Base-by-base conservation (phyloP, 2,888 invertebrate species). In the Stenolophus ochropezus region DNA sequence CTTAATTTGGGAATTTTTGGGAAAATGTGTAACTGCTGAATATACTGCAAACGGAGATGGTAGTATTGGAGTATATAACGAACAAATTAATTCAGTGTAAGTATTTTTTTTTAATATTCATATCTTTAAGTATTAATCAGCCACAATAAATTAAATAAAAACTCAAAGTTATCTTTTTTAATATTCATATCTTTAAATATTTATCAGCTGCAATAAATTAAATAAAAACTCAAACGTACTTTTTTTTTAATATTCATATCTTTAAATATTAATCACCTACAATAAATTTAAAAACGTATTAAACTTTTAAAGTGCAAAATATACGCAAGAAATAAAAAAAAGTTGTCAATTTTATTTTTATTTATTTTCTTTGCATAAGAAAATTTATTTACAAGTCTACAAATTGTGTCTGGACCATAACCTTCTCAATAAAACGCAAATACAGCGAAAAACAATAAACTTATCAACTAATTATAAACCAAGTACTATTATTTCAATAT, bases 1-100 rank as follows among this genome's bases (percentile, higher is more conserved):
- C 85, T 93, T 94, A 56, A 86, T 94, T n/a, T 94, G 94, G 87
- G 93, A 96, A 88, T 88, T 94, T 5, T 94, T 93, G 2, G 94
- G 94, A 27, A 94, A 93, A 86, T 96, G 96, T 87, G 93, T 94
- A 75, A 93, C 93, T 1, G 94, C 95, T 0, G 91, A 91, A 82
- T 94, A 94, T 87, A 90, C 88, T 84, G 85, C 84, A 83, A 88
- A 85, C 84, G 90, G 87, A 85, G 91, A 89, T 83, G 88, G 87
- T 21, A 86, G 87, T 4, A 83, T 90, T n/a, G 86, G 85, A 42
- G 87, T 90, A 56, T 81, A 88, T 71, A 90, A 90, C 84, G 85
- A 84, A 51, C 89, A 90, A 85, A 89, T 88, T 73, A 90, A 88
- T 58, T 84, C 86, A 1, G 82, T 90, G 90, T 91, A 85, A 89